Conservation (phyloP, 2,797 vertebrate genomes). For the Choloepus didactylus region DNA sequence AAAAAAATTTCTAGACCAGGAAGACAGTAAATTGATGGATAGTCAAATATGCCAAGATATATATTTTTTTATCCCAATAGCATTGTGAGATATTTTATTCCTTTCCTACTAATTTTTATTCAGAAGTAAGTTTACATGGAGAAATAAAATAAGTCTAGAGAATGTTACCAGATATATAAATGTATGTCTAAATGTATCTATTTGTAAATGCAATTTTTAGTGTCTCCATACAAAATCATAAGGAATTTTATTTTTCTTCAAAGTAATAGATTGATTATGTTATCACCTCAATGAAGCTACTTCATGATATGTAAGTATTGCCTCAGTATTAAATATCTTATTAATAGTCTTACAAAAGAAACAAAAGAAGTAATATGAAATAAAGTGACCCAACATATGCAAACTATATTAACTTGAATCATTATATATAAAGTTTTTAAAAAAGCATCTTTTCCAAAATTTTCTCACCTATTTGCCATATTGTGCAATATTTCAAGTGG, state of each 20-base stretch:
- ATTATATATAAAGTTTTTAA: not conserved
- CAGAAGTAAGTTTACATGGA: not conserved
- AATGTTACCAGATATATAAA: not conserved
- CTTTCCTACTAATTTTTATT: not conserved
- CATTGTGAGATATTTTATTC: not conserved
- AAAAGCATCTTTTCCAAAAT: not conserved
- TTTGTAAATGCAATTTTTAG: not conserved
- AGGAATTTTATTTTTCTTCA: not conserved
- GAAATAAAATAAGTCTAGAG: not conserved
- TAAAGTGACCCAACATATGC: not conserved
- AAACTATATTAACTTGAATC: not conserved
- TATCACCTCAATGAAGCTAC: not conserved
- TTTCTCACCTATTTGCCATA: not conserved
- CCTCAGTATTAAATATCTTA: not conserved
- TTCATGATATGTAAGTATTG: not conserved
- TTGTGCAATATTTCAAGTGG: conserved; percentile 20
- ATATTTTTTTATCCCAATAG: not conserved
- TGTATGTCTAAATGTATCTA: not conserved
- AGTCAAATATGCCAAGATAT: not conserved
- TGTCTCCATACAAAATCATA: not conserved
- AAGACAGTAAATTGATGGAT: not conserved
- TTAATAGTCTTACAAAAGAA: not conserved
- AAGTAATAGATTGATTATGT: not conserved
- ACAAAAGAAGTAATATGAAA: not conserved
- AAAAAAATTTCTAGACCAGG: not conserved